Conservation (phyloP, 1,140 invertebrate genomes). For the Mercenaria mercenaria region DNA sequence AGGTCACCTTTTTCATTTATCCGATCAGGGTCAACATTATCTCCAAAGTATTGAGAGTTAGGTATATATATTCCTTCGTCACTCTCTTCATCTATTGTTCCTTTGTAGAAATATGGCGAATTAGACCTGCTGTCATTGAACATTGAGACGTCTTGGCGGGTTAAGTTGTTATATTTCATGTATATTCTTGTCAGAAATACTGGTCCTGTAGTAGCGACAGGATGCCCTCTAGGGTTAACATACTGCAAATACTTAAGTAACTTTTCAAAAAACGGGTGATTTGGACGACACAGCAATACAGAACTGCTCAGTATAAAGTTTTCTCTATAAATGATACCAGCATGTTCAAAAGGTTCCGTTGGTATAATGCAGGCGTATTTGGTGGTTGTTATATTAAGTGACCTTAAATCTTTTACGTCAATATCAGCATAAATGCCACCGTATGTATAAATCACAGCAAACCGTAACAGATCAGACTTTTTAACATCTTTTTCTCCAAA, state of each 20-base stretch:
- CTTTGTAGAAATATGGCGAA: constrained; percentile 38
- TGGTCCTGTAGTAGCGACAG: constrained; percentile 3
- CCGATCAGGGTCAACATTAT: neutral
- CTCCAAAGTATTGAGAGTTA: constrained; percentile 30
- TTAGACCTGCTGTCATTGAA: neutral
- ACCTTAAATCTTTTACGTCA: neutral
- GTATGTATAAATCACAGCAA: constrained; percentile 2
- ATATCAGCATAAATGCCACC: constrained; percentile 32
- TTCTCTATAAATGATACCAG: neutral
- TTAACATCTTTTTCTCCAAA: neutral
- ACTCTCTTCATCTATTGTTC: neutral
- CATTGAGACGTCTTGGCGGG: neutral
- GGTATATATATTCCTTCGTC: constrained; percentile 32
- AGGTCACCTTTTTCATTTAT: neutral
- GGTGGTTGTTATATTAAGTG: neutral
- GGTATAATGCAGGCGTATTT: constrained; percentile 26
- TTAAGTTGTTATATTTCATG: neutral
- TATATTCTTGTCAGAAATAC: neutral
- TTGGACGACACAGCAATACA: neutral
- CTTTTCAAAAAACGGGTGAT: constrained; percentile 25
- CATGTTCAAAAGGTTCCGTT: constrained; percentile 17
- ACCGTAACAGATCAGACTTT: neutral
- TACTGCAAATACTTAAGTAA: neutral
- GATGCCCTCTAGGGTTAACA: neutral
- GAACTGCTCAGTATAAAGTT: neutral